phyloP scores from a whole-genome alignment of 2,888 invertebrate genomes.

The Anorthoa munda region DNA sequence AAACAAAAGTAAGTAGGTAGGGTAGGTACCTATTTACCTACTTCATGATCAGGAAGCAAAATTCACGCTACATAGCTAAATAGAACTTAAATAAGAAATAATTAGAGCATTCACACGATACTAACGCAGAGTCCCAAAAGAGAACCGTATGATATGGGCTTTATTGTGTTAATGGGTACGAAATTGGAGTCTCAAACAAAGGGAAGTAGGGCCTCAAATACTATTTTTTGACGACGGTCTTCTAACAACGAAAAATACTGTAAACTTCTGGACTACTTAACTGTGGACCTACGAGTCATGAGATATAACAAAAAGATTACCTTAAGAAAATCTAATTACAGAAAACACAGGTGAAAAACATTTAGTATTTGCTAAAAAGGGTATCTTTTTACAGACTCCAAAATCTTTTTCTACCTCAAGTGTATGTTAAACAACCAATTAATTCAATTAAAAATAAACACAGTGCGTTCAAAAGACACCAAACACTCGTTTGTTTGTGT shows the following conservation, averaged over 20 bases:
- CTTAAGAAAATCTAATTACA: background rate
- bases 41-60: background rate
- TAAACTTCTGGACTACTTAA: too few species aligned
- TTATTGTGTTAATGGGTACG: slow-evolving; percentile 11
- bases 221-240: background rate
- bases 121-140: background rate
- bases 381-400: background rate
- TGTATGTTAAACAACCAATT: slow-evolving; percentile 8
- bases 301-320: background rate
- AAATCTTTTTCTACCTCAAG: background rate
- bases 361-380: background rate
- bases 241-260: too few species aligned
- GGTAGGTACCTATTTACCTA: too few species aligned
- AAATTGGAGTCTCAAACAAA: background rate
- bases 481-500: slow-evolving; percentile 20
- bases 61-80: slow-evolving; percentile 15
- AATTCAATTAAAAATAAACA: slow-evolving; percentile 43
- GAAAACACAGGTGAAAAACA: background rate
- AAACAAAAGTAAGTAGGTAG: too few species aligned
- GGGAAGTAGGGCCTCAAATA: background rate
- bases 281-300: too few species aligned
- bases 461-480: background rate
- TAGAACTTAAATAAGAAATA: slow-evolving; percentile 10
- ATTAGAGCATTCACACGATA: slow-evolving; percentile 27
- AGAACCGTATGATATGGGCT: background rate